Evolutionary conservation across 2,888 invertebrate genomes (phyloP), one percentile per base, ranked within the genome.

Genomic region (Ephialtes manifestator): DNA sequence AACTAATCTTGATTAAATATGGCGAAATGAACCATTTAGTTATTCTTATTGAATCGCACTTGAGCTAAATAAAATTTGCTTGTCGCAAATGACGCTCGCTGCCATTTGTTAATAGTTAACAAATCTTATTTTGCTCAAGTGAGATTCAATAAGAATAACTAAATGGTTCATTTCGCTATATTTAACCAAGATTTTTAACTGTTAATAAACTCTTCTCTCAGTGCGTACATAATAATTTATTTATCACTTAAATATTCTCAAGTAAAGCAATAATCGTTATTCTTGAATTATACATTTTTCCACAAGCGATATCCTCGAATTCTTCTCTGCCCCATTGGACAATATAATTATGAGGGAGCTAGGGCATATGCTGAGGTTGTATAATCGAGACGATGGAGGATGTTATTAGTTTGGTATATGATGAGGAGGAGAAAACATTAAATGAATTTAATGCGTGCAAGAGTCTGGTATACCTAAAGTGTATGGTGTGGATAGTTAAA

Each of bases 361-460:
- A 43, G 71, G 48, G 60, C 48, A 75, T n/a, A n/a, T 5, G 24
- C 63, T 60, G 10, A 8, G 68, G 63, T 84, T 84, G 72, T 81
- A 81, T 84, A 81, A 84, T 81, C 77, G 76, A 72, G 67, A 15
- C n/a, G 72, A 72, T 81, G 71, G 68, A 81, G 68, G 68, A 84
- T 77, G 74, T 84, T 83, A 83, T 83, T 84, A 84, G 77, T 84
- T 77, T 81, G 77, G 63, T 35, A 81, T 84, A 77, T 35, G 81
- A 84, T 63, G 81, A 84, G 74, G 67, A 84, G 81, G 84, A 84
- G 31, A 35, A 84, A 81, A 78, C 74, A 81, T 84, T 77, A 60
- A 78, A 84, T 78, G 84, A 81, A 81, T 81, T 72, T 84, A 74
- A 84, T 84, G 81, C 84, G 81, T 60, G 77, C 72, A 68, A 77